A percentile compares a stretch with the other conserved stretches of the same genome.
These are phyloP conservation scores for Elmis aenea DNA, from an alignment of 2,888 invertebrate genomes.

Conservation along the genomic window DNA sequence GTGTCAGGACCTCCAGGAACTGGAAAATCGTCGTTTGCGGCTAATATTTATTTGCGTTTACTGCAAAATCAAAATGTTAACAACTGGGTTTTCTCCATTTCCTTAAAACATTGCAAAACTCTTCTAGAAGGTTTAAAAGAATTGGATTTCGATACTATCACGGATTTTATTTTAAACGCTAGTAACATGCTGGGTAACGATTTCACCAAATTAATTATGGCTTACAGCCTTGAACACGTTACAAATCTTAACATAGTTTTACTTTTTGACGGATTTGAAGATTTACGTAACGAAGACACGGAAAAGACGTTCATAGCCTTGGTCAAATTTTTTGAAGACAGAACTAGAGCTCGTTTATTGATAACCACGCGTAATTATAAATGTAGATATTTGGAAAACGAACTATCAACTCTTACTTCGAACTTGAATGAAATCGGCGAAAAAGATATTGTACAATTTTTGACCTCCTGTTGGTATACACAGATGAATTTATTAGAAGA, in stretches of 20 bases:
- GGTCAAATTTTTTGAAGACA: slow-evolving; percentile 7
- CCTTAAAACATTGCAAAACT: slow-evolving; percentile 2
- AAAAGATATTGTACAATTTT: slow-evolving; percentile 4
- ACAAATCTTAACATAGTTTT: slow-evolving; percentile 8
- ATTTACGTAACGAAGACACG: neutral
- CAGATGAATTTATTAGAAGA: slow-evolving; percentile 4
- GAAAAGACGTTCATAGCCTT: slow-evolving; percentile 5
- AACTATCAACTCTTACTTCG: slow-evolving; percentile 7
- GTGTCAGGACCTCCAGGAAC: slow-evolving; percentile 12
- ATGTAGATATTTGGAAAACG: slow-evolving; percentile 10
- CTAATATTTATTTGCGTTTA: slow-evolving; percentile 5
- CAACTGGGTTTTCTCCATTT: slow-evolving; percentile 12
- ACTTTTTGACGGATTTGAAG: slow-evolving; percentile 12
- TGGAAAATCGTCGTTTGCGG: slow-evolving; percentile 12
- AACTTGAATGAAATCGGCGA: slow-evolving; percentile 3
- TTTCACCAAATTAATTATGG: slow-evolving; percentile 3
- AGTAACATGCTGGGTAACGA: neutral
- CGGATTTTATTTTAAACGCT: slow-evolving; percentile 8
- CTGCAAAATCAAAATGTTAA: slow-evolving; percentile 1
- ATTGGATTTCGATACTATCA: no score
- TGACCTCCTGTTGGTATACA: slow-evolving; percentile 5
- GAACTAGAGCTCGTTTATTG: slow-evolving; percentile 5
- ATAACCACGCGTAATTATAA: slow-evolving; percentile 12
- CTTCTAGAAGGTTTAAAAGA: no score
- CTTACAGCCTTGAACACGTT: slow-evolving; percentile 7